Evolutionary conservation across 2,888 invertebrate species (phyloP), one percentile per base, ranked within the genome.

Genomic region (Rhimphoctona megacephalus): DNA sequence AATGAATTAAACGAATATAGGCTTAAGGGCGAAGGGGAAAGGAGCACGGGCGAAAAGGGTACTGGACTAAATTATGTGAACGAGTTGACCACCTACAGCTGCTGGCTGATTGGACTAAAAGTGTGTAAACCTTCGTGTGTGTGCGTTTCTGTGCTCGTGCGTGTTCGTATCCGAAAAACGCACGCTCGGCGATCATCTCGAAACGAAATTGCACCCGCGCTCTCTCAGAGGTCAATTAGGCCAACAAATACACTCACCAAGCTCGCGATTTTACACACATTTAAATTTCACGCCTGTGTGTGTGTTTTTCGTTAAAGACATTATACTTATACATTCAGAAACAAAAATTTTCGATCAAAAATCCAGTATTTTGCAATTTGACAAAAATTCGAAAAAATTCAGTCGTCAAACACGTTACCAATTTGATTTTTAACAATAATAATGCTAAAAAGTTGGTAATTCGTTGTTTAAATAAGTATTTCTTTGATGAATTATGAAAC

Each of bases 11-110:
- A 74, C 36, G 39, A 57, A 74, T 43, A 49, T 77, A 36, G 61
- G 64, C 7, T 43, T 5, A 46, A 19, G 64, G 61, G 30, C 43
- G n/a, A 19, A 39, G 43, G 46, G n/a, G 61, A 46, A 46, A 49
- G 73, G 36, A 67, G 57, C 39, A 46, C 36, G 30, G 30, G 30
- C 30, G 30, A 46, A 66, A 85, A 74, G 67, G 61, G 67, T 43
- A 43, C 33, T 76, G 61, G 74, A 79, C 82, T 79, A 64, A 85
- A 82, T 85, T 66, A 82, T 76, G 85, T 82, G 85, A 82, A 85
- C 85, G 79, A 82, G 85, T 85, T 85, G 85, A 85, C 85, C 85
- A 85, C 85, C 85, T 85, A 85, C 85, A 85, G 85, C 85, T 85
- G 85, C 82, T 33, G 78, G 84, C 49, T 76, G 30, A 67, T 74